These are phyloP conservation scores for Octodonta nipae DNA, from an alignment of 2,888 invertebrate species.

Conservation along the genomic window DNA sequence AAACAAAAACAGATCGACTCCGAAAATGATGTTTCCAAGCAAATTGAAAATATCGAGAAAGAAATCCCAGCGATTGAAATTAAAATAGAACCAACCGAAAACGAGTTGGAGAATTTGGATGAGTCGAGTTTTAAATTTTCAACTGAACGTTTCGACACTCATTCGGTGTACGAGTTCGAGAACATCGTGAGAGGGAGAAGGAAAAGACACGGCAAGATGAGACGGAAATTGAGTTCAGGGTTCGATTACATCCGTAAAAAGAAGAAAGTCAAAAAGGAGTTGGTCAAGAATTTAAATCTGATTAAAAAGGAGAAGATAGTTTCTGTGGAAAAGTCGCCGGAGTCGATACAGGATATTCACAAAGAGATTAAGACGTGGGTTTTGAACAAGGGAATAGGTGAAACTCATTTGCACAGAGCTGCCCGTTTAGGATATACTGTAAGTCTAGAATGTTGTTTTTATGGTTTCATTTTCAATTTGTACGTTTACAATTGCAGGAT, in stretches of 20 bases:
- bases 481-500: slow-evolving; percentile 43
- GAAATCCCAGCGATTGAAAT: too few species aligned
- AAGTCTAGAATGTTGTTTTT: slow-evolving; percentile 19
- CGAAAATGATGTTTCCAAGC: slow-evolving; percentile 23
- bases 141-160: slow-evolving; percentile 29
- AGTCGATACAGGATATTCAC: slow-evolving; percentile 63
- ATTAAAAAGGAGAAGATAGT: slow-evolving; percentile 23
- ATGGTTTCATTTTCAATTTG: slow-evolving; percentile 3
- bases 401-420: slow-evolving; percentile 82
- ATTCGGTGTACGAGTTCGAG: slow-evolving; percentile 30
- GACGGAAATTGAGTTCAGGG: slow-evolving; percentile 66
- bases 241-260: slow-evolving; percentile 84
- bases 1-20: slow-evolving; percentile 20
- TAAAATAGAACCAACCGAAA: too few species aligned
- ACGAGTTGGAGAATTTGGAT: slow-evolving; percentile 20
- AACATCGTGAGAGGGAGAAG: slow-evolving; percentile 25
- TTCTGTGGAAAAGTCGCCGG: slow-evolving; percentile 42
- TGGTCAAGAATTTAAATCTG: slow-evolving; percentile 20
- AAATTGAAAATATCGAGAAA: slow-evolving; percentile 20
- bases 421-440: slow-evolving; percentile 80
- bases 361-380: slow-evolving; percentile 83
- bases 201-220: slow-evolving; percentile 49
- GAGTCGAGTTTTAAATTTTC: slow-evolving; percentile 28
- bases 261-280: slow-evolving; percentile 57
- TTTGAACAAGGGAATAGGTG: slow-evolving; percentile 86